These are phyloP conservation scores for Taeniopygia guttata DNA, from an alignment of 2,797 vertebrate genomes.

Conservation along the genomic window DNA sequence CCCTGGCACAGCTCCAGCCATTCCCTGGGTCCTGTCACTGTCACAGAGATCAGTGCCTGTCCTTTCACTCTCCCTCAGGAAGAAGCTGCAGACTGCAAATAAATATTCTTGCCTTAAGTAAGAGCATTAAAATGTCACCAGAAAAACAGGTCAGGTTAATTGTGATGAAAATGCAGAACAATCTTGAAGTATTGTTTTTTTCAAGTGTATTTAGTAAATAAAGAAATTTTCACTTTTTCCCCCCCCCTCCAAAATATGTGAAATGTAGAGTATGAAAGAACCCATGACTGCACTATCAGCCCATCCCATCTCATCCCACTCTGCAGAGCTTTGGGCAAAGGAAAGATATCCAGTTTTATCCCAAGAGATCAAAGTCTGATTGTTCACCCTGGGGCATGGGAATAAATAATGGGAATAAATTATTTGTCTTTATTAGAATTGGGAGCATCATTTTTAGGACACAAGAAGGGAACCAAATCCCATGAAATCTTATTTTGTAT, in stretches of 20 bases:
- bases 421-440: not conserved
- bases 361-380: not conserved
- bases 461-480: not conserved
- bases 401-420: not conserved
- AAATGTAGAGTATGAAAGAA: not conserved
- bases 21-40: not conserved
- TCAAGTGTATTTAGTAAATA: not conserved
- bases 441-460: not conserved
- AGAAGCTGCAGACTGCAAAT: not conserved
- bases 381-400: not conserved
- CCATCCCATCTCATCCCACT: not conserved
- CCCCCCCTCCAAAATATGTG: not conserved
- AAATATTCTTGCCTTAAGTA: not conserved
- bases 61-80: not conserved
- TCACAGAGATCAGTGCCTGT: not conserved
- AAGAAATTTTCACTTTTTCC: not conserved
- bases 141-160: not conserved
- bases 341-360: not conserved
- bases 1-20: fast-evolving
- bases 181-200: not conserved
- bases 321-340: not conserved
- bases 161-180: not conserved
- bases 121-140: not conserved
- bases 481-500: not conserved
- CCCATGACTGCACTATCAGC: not conserved